Evolutionary conservation across 2,888 invertebrate genomes (phyloP).

Genomic region (Sabellastarte sp.): DNA sequence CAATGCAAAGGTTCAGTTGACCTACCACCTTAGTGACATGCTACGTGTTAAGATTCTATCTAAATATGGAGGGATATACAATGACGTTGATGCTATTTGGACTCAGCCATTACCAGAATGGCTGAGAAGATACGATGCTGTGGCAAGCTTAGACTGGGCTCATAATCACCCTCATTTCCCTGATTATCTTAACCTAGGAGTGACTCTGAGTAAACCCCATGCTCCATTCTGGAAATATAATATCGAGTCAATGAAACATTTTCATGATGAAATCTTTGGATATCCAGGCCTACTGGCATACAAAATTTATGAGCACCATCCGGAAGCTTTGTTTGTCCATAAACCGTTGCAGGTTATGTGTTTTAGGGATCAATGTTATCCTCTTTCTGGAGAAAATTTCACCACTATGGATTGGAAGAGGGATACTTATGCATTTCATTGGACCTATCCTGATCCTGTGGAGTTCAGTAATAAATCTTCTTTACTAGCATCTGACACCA

Average conservation of each 20-base stretch:
- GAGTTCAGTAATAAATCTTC: neutral
- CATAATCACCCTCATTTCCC: constrained; percentile 27
- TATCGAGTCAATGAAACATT: constrained; percentile 6
- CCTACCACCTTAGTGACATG: constrained; percentile 42
- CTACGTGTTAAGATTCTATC: constrained; percentile 41
- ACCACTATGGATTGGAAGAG: neutral
- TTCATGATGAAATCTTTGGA: constrained; percentile 16
- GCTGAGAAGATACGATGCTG: constrained; percentile 30
- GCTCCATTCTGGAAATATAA: constrained; percentile 12
- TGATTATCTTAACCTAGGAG: constrained; percentile 21
- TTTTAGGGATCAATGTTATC: constrained; percentile 1
- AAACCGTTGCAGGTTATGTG: constrained; percentile 32
- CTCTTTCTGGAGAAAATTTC: neutral
- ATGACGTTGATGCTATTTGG: constrained; percentile 49
- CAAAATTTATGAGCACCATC: constrained; percentile 38
- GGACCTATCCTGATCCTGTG: neutral
- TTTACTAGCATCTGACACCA: neutral
- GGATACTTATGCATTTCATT: constrained; percentile 1
- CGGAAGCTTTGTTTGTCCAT: constrained; percentile 38
- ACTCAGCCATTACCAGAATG: constrained; percentile 32
- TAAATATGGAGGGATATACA: constrained; percentile 48
- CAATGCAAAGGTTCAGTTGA: constrained; percentile 31
- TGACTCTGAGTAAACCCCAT: constrained; percentile 36
- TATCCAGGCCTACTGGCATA: constrained; percentile 21
- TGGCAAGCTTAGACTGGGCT: constrained; percentile 42